Percentiles rank a stretch among this genome's conserved stretches.
phyloP scores from a whole-genome alignment of 1,140 invertebrate species.

The Penaeus indicus region DNA sequence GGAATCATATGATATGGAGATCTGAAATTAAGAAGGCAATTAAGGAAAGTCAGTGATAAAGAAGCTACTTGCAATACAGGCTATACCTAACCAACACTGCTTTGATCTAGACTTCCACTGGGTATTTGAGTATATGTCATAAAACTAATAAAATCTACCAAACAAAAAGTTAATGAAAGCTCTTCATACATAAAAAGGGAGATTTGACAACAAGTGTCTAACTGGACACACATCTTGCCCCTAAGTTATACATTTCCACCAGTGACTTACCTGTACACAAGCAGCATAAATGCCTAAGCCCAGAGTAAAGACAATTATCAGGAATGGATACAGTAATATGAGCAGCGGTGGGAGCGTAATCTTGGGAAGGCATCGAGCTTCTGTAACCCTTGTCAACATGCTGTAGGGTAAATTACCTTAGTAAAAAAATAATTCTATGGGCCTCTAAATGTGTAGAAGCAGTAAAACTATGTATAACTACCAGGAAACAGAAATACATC shows the following conservation, averaged over 20 bases:
- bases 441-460: not conserved
- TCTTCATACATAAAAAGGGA: no score
- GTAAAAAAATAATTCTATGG: conserved; percentile 1
- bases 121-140: no score
- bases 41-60: not conserved
- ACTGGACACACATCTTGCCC: no score
- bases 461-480: not conserved
- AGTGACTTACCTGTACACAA: conserved; percentile 68
- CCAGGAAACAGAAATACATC: no score
- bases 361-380: conserved; percentile 76
- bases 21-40: conserved; percentile 70
- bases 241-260: no score
- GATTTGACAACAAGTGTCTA: no score
- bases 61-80: no score
- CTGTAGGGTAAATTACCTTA: conserved; percentile 67
- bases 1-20: conserved; percentile 78
- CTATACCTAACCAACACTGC: no score
- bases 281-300: conserved; percentile 79
- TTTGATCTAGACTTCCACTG: no score
- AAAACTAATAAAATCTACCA: no score
- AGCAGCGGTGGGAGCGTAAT: conserved; percentile 78
- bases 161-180: no score
- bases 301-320: conserved; percentile 78
- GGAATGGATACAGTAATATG: conserved; percentile 80
- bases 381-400: conserved; percentile 76